Evolutionary conservation across 2,797 vertebrate species (phyloP).

Genomic region (Cichlasoma orientale): DNA sequence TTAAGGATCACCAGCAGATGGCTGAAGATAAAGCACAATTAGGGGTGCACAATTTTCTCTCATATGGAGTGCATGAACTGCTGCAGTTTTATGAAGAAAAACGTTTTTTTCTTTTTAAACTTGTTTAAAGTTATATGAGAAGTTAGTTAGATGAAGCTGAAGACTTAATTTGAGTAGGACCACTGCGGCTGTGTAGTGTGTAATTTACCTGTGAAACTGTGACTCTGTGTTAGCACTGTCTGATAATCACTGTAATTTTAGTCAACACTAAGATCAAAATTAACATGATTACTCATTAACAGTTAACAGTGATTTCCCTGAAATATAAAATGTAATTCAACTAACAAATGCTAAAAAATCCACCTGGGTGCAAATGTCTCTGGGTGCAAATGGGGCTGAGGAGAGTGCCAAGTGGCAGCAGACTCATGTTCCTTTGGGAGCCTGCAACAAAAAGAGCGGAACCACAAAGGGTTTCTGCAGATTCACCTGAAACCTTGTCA

Average conservation of each 20-base stretch:
- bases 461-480: too few species aligned
- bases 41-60: slow-evolving; percentile 11
- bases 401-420: too few species aligned
- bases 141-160: not conserved
- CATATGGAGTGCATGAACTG: fast-evolving
- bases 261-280: fast-evolving
- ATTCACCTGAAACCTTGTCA: too few species aligned
- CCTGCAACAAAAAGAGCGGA: too few species aligned
- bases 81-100: not conserved
- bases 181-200: not conserved
- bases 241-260: not conserved
- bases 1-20: slow-evolving; percentile 60
- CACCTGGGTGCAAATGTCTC: too few species aligned
- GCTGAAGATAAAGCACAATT: slow-evolving; percentile 36
- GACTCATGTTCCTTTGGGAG: too few species aligned
- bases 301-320: not conserved
- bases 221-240: not conserved
- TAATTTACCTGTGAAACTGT: not conserved
- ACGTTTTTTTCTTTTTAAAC: not conserved
- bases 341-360: too few species aligned
- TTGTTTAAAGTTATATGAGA: not conserved
- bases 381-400: too few species aligned
- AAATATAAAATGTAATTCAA: not conserved
- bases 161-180: not conserved
- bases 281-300: not conserved